These are phyloP conservation scores for Tragelaphus scriptus DNA, from an alignment of 2,113 vertebrate species.

Conservation along the genomic window DNA sequence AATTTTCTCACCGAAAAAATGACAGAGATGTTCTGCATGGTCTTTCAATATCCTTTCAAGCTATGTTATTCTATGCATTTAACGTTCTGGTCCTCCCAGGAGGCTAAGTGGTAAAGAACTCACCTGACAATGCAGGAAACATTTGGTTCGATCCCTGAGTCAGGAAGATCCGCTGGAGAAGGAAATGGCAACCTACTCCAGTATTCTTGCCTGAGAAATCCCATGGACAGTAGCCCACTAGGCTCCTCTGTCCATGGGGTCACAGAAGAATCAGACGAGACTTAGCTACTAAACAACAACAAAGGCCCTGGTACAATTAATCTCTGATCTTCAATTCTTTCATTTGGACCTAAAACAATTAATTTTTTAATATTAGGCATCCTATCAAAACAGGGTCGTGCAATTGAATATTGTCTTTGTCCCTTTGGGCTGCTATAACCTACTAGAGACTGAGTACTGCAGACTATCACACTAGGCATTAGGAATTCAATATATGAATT, in stretches of 20 bases:
- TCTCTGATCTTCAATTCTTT: background rate
- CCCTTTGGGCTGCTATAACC: background rate
- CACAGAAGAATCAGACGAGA: background rate
- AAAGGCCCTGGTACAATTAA: background rate
- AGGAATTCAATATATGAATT: background rate
- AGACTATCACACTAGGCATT: background rate
- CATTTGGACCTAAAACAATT: background rate
- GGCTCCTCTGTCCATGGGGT: background rate
- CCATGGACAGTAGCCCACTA: background rate
- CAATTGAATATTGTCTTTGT: background rate
- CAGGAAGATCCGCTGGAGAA: background rate
- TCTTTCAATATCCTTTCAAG: background rate
- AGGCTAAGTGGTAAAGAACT: background rate
- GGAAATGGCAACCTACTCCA: background rate
- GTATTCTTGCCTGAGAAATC: background rate
- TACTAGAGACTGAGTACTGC: background rate
- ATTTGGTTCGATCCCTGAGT: background rate
- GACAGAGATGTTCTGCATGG: background rate
- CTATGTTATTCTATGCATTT: background rate
- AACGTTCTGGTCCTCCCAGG: background rate
- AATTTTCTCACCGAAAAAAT: background rate
- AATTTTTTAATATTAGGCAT: background rate
- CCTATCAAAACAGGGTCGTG: background rate
- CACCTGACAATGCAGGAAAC: background rate
- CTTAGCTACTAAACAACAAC: background rate